Evolutionary conservation across 1,140 invertebrate genomes (phyloP), one percentile per base, ranked within the genome.

Genomic region (Hetaerina americana): DNA sequence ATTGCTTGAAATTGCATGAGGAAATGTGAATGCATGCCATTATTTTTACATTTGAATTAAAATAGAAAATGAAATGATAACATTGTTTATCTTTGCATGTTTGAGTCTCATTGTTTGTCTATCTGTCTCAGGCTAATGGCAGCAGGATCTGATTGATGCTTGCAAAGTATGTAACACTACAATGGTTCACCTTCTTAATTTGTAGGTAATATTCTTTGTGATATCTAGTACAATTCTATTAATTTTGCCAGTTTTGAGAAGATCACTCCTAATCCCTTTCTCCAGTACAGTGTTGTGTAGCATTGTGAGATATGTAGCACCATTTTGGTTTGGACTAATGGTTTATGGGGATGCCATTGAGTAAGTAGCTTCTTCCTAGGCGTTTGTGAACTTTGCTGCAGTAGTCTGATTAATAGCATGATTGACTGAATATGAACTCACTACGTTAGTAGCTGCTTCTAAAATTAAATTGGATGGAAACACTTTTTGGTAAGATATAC

Each of bases 151-250:
- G 68, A 70, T 66, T 71, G 72, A 75, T 28, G 49, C 72, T 70
- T 74, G 72, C 75, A 77, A 75, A 76, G 77, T 77, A 77, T 76
- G 77, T 77, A 77, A 57, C 70, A 73, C 49, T 28, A 29, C 66
- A 29, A 66, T n/a, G 31, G 31, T 18, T 72, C 57, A 66, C 29
- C 66, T 74, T 40, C 29, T 66, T 31, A 66, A 68, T 5, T 49
- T 49, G 27, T 70, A 27, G 67, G 26, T 67, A 27, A 15, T 49
- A 29, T 67, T 71, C 28, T 72, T 72, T 57, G 40, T 57, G 40
- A 57, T 10, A 57, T 57, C 22, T 57, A n/a, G 10, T n/a, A n/a
- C n/a, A 22, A 73, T 18, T 68, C 25, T 27, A 22, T 3, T 26
- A 26, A 31, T n/a, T 27, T 25, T 66, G 27, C 18, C 49, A 26